Conservation (phyloP, 2,113 vertebrate genomes). For the Mastomys coucha region DNA sequence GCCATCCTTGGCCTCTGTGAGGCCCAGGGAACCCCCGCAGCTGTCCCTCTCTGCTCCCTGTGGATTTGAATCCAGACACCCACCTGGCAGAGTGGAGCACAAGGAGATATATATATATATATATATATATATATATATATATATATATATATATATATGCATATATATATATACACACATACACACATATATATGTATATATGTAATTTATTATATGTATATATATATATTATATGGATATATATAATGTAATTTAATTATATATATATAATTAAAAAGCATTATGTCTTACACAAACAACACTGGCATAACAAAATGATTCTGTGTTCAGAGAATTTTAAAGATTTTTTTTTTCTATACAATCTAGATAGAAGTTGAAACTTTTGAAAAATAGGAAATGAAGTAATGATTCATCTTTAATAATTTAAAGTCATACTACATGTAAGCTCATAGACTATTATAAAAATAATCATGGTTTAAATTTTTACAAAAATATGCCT, state of each 20-base stretch:
- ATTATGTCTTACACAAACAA: not conserved
- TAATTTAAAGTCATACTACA: not conserved
- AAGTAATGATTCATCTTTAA: not conserved
- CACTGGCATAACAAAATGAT: not conserved
- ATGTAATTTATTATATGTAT: not conserved
- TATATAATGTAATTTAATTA: no score
- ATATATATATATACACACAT: not conserved
- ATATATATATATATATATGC: no score
- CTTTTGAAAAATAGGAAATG: not conserved
- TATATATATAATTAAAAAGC: not conserved
- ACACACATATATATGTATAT: not conserved
- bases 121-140: no score
- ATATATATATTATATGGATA: no score
- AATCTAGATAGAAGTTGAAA: not conserved
- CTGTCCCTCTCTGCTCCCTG: no score
- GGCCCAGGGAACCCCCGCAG: no score
- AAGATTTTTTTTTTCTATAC: not conserved
- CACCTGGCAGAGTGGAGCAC: no score
- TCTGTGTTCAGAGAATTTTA: conserved; percentile 25
- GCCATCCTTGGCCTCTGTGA: no score
- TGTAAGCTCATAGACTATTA: not conserved
- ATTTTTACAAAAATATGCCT: not conserved
- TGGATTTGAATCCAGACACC: no score
- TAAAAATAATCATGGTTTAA: not conserved
- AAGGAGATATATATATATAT: not conserved